These are phyloP conservation scores for Orchesella cincta DNA, from an alignment of 1,140 invertebrate species.

Conservation along the genomic window DNA sequence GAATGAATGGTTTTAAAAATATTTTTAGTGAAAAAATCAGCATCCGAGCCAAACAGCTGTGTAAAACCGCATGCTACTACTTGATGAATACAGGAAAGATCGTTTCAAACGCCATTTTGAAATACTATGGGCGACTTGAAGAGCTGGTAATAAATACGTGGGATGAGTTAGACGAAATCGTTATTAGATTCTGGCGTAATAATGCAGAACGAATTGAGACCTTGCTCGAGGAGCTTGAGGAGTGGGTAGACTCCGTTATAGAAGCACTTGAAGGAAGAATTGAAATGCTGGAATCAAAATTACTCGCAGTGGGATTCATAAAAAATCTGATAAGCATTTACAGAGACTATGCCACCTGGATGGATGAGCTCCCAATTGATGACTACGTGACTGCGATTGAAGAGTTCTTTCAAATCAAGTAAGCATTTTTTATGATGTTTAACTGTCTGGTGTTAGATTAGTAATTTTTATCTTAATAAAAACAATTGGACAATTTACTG, in stretches of 20 bases:
- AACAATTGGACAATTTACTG: no score
- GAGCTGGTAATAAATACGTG: conserved; percentile 43
- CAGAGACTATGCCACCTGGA: conserved; percentile 51
- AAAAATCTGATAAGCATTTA: conserved; percentile 44
- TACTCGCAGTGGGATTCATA: conserved; percentile 42
- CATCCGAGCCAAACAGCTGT: background rate
- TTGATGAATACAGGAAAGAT: background rate
- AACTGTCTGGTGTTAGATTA: no score
- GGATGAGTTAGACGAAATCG: conserved; percentile 48
- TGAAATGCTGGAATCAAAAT: conserved; percentile 41
- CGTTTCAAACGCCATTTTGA: background rate
- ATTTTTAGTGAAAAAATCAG: background rate
- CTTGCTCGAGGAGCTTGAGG: conserved; percentile 29
- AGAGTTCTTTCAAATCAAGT: conserved; percentile 44
- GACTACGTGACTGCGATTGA: conserved; percentile 49
- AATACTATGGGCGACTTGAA: conserved; percentile 48
- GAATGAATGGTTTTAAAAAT: background rate
- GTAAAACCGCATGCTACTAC: background rate
- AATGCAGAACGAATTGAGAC: conserved; percentile 19
- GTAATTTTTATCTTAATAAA: background rate
- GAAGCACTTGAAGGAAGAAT: conserved; percentile 42
- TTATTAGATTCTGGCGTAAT: conserved; percentile 39
- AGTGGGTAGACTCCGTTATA: conserved; percentile 36
- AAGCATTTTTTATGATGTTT: conserved; percentile 35
- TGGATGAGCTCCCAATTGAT: conserved; percentile 53